Conservation (phyloP, 2,888 invertebrate species). For the Sipha maydis region DNA sequence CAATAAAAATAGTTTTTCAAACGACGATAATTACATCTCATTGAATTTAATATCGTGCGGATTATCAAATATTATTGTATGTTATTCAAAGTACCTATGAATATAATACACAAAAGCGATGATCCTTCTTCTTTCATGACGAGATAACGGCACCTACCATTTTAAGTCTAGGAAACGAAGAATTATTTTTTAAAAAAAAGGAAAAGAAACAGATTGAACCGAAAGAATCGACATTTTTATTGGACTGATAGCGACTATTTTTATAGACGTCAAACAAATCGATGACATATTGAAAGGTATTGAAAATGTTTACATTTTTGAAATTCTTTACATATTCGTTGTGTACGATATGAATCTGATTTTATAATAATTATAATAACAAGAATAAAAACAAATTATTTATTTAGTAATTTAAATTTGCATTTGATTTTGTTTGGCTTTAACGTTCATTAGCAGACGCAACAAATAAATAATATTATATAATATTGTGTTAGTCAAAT, state of each 20-base stretch:
- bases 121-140: background rate
- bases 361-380: no score
- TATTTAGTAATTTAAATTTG: background rate
- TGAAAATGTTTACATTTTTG: background rate
- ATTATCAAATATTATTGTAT: background rate
- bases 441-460: background rate
- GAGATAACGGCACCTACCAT: background rate
- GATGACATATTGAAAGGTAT: background rate
- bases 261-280: background rate
- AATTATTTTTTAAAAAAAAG: slow-evolving; percentile 2
- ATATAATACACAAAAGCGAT: background rate
- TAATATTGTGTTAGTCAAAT: slow-evolving; percentile 21
- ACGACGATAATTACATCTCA: background rate
- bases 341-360: no score
- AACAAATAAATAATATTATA: slow-evolving; percentile 3
- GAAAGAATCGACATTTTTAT: background rate
- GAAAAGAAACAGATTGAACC: background rate
- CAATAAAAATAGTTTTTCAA: background rate
- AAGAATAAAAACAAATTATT: background rate
- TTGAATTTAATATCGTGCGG: background rate
- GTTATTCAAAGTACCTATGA: background rate
- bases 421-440: background rate
- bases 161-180: background rate
- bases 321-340: background rate
- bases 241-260: background rate